Percentiles rank a stretch among this genome's conserved stretches.
These are phyloP conservation scores for Cryptoleucopteryx plumbea DNA, from an alignment of 2,113 vertebrate genomes.

Conservation along the genomic window DNA sequence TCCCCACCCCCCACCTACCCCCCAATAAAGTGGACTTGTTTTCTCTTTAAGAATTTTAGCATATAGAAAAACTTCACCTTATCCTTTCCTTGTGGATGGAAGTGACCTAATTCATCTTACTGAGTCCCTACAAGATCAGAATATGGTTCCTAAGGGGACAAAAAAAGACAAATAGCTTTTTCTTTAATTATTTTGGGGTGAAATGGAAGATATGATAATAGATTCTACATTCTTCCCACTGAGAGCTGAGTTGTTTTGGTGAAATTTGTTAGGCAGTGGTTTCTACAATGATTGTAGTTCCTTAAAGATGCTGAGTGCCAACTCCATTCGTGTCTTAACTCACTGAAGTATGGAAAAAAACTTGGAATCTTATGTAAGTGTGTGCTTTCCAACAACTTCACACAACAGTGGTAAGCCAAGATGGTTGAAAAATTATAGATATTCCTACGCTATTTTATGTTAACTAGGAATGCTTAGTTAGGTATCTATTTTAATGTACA, in stretches of 20 bases:
- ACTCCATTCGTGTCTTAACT: background rate
- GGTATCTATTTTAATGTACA: background rate
- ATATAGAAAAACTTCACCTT: background rate
- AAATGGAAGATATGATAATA: background rate
- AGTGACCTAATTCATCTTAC: background rate
- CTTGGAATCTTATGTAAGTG: background rate
- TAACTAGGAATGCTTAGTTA: background rate
- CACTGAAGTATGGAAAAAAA: background rate
- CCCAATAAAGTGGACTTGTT: background rate
- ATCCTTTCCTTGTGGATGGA: background rate
- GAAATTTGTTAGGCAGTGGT: background rate
- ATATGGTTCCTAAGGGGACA: background rate
- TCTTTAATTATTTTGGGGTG: background rate
- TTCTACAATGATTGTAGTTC: background rate
- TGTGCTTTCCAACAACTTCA: background rate
- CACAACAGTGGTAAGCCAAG: background rate
- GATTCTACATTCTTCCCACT: background rate
- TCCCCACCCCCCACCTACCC: rapidly evolving
- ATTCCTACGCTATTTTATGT: background rate
- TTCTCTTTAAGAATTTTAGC: background rate
- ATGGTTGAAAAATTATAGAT: background rate
- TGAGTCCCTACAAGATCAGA: no score
- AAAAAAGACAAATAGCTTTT: background rate
- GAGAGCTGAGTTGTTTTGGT: background rate
- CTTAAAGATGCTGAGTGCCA: background rate